Conservation (phyloP, 1,140 invertebrate species). For the Drosophila pachea region DNA sequence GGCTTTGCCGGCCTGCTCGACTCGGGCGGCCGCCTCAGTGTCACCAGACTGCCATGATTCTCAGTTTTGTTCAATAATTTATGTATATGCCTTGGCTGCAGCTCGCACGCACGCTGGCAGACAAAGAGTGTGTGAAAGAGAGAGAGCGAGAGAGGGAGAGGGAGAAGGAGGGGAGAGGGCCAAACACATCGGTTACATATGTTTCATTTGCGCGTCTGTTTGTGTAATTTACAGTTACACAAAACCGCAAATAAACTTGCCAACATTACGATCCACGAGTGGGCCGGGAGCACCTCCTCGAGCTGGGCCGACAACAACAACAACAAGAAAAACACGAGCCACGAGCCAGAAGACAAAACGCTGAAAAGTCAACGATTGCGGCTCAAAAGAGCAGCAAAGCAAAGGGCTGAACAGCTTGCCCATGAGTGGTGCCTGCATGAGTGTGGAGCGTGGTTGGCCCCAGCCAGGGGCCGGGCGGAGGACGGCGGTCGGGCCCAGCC, state of each 20-base stretch:
- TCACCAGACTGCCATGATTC: conserved; percentile 70
- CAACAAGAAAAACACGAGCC: conserved; percentile 17
- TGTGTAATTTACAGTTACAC: conserved; percentile 74
- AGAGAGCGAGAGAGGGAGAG: neutral
- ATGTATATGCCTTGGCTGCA: conserved; percentile 68
- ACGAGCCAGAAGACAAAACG: conserved; percentile 63
- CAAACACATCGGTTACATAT: conserved; percentile 60
- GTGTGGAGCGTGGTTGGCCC: neutral
- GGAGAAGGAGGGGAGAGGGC: neutral
- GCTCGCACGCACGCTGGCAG: conserved; percentile 37
- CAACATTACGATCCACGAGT: conserved; percentile 57
- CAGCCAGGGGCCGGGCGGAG: neutral
- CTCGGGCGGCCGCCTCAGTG: conserved; percentile 41
- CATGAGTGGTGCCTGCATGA: neutral
- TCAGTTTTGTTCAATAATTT: conserved; percentile 74
- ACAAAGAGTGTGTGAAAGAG: neutral
- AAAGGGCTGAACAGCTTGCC: conserved; percentile 49
- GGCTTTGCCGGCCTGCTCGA: neutral
- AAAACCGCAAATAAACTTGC: conserved; percentile 75
- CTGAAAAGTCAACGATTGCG: conserved; percentile 69
- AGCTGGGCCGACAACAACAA: neutral
- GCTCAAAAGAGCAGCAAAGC: neutral
- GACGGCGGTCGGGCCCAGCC: neutral
- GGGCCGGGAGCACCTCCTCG: neutral
- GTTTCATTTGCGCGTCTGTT: conserved; percentile 72